These are phyloP conservation scores for Sphaeridia pumilis DNA, from an alignment of 2,888 invertebrate species.

Conservation along the genomic window DNA sequence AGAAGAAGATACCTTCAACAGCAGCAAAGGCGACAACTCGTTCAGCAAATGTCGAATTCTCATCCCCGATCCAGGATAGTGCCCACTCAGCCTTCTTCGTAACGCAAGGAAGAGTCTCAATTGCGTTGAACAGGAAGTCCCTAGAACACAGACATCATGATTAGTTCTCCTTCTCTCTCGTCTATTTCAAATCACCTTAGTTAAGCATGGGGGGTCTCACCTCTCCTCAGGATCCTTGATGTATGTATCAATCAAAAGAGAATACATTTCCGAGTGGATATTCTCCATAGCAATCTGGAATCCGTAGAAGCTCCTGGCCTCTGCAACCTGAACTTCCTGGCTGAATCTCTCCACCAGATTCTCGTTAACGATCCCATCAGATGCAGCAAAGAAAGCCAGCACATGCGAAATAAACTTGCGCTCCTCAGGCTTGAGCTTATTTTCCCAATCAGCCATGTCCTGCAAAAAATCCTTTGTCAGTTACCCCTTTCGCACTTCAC, in stretches of 20 bases:
- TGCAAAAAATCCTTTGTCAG: too few species aligned
- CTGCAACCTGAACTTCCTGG: constrained; percentile 91
- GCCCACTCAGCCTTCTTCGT: constrained; percentile 99
- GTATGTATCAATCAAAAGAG: constrained; percentile 92
- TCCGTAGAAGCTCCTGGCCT: constrained; percentile 96
- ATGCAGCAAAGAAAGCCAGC: constrained; percentile 97
- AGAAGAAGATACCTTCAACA: constrained; percentile 99
- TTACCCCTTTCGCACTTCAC: too few species aligned
- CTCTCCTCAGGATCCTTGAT: constrained; percentile 73
- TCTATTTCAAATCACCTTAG: too few species aligned
- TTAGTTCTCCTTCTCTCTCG: too few species aligned
- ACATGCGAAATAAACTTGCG: constrained; percentile 92
- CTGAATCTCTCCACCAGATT: constrained; percentile 95
- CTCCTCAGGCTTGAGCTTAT: constrained; percentile 70
- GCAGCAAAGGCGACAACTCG: constrained; percentile 95
- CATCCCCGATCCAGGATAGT: constrained; percentile 81
- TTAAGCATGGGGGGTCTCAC: too few species aligned
- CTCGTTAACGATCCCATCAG: constrained; percentile 99
- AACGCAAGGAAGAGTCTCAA: constrained; percentile 93
- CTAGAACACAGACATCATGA: constrained; percentile 44
- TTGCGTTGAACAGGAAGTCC: constrained; percentile 87
- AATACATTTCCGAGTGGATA: constrained; percentile 99
- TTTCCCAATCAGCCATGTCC: constrained; percentile 80
- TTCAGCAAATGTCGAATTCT: constrained; percentile 81
- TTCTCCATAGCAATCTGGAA: constrained; percentile 99